Evolutionary conservation across 2,888 invertebrate species (phyloP), one percentile per base, ranked within the genome.

Genomic region (Coecobrya sp.): DNA sequence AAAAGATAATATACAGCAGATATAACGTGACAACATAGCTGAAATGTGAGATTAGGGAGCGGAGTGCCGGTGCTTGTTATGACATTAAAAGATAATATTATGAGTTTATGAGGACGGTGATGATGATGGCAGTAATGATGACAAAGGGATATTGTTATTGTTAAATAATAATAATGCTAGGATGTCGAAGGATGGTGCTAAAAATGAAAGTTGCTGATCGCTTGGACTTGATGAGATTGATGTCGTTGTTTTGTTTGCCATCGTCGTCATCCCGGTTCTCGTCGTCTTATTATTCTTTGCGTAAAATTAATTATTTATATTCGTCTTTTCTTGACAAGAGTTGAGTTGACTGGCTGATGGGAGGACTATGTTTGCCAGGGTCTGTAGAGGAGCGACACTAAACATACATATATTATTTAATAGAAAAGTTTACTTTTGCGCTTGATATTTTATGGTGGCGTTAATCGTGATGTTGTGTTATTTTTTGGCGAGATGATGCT

Each of bases 301-400:
- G 76, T 25, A 52, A 76, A 76, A 76, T 76, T 76, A 76, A 76
- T 36, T 36, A 36, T 76, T 76, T 76, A 22, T 76, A 49, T 76
- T 49, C 49, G 25, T 49, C 22, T 70, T 36, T n/a, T 70, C n/a
- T 36, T 19, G 13, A n/a, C 3, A 59, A 27, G 76, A 16, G 49
- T 25, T 8, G 45, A 22, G 45, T 73, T 76, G 25, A 52, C 49
- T 45, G n/a, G 36, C 27, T 70, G 70, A 70, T 36, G 36, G 16
- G 19, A 70, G 70, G 27, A 65, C 19, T 65, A 27, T 19, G 22
- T 65, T 4, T 65, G 19, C 4, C 25, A 25, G 65, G 4, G 65
- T 65, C 7, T 27, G 25, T 22, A 8, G 1, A 65, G 65, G 11
- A 62, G 68, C 4, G 30, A n/a, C n/a, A n/a, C n/a, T n/a, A n/a